Evolutionary conservation across 1,140 invertebrate species (phyloP), one percentile per base, ranked within the genome.

Genomic region (Drosophila lacertosa): DNA sequence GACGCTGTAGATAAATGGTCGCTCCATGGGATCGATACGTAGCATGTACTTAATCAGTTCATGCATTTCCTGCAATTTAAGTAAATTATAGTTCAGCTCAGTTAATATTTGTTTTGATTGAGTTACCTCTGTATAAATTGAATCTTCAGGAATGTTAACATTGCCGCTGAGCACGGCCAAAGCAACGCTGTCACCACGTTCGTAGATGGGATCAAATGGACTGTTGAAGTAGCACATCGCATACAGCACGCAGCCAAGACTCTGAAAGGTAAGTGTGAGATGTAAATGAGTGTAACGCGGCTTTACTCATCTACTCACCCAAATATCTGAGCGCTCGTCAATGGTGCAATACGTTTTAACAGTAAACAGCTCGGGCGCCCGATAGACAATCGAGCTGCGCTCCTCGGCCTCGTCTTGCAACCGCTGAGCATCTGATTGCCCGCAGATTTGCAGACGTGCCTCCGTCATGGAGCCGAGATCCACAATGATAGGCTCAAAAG

Each of bases 331-430:
- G 68, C 95, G 92, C 91, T 97, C 96, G 91, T 97, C 96, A 69
- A 98, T 94, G 78, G 94, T 94, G 84, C 94, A 94, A 80, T 95
- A 95, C 62, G 94, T 95, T 92, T 97, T 95, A 33, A 97, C 96
- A 79, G 96, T 95, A 82, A 98, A 98, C 24, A 98, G 92, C 92
- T 98, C 97, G 13, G 97, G 97, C 15, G 97, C 96, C 84, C 96
- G 92, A 82, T 97, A 98, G 9, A 96, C 94, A 94, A 98, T 97
- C 16, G 96, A 96, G 91, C 96, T 97, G 70, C 95, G 93, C 92
- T 97, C 96, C 55, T 95, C 95, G 5, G 96, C 97, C 47, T 94
- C 90, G 90, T 98, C 97, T 92, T 97, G 95, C 13, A 97, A 86
- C 47, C 93, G 92, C 79, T 95, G 94, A 0, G 96, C 96, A 77